phyloP scores from a whole-genome alignment of 2,888 invertebrate genomes.

The Nysson spinosus region DNA sequence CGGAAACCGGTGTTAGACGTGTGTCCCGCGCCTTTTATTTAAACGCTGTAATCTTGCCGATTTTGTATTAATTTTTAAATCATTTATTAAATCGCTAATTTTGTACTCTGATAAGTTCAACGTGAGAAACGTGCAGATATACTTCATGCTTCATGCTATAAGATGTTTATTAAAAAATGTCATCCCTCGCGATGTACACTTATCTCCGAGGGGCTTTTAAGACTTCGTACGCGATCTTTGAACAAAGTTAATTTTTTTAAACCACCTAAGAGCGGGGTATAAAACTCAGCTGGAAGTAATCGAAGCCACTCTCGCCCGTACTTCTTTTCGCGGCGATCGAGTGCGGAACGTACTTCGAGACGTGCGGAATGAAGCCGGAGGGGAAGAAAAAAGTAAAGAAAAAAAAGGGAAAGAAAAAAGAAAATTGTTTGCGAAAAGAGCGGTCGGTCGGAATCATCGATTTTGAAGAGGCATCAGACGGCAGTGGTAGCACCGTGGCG shows the following conservation, averaged over 20 bases:
- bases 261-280: conserved; percentile 14
- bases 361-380: conserved; percentile 24
- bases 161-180: too few species aligned
- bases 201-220: too few species aligned
- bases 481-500: conserved; percentile 58
- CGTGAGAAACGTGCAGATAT: too few species aligned
- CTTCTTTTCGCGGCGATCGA: conserved; percentile 47
- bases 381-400: neutral
- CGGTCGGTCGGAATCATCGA: conserved; percentile 62
- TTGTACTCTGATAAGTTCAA: too few species aligned
- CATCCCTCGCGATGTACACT: too few species aligned
- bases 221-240: conserved; percentile 24
- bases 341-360: conserved; percentile 10
- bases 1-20: conserved; percentile 15
- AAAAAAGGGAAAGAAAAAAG: conserved; percentile 11
- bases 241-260: conserved; percentile 34
- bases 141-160: too few species aligned
- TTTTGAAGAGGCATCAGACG: conserved; percentile 54
- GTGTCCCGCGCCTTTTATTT: too few species aligned
- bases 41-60: too few species aligned
- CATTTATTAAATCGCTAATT: too few species aligned
- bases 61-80: too few species aligned
- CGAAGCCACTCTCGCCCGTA: conserved; percentile 54
- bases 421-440: conserved; percentile 57
- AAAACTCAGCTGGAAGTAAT: conserved; percentile 37